A percentile compares a stretch with the other conserved stretches of the same genome.
These are phyloP conservation scores for Archips xylosteana DNA, from an alignment of 2,888 invertebrate genomes.

Conservation along the genomic window DNA sequence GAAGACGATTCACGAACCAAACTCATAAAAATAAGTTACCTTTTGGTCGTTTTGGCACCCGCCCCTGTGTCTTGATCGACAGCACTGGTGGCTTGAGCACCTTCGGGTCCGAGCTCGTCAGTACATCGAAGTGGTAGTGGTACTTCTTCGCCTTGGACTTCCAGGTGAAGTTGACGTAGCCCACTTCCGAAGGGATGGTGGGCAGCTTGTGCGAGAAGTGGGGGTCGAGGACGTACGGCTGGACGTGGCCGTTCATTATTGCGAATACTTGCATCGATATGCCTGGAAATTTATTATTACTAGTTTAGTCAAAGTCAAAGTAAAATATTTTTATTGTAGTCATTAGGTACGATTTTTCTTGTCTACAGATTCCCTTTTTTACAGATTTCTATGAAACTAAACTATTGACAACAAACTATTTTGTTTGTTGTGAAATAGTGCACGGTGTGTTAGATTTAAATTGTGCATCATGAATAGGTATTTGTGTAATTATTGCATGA, in stretches of 20 bases:
- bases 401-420: too few relatives aligned
- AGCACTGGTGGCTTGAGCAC: slow-evolving; percentile 94
- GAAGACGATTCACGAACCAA: too few relatives aligned
- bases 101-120: slow-evolving; percentile 93
- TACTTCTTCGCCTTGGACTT: slow-evolving; percentile 92
- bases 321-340: too few relatives aligned
- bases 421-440: too few relatives aligned
- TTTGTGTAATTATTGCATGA: too few relatives aligned
- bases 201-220: slow-evolving; percentile 96
- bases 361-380: too few relatives aligned
- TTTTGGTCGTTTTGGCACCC: slow-evolving; percentile 94
- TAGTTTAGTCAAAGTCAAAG: too few relatives aligned
- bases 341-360: too few relatives aligned
- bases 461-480: too few relatives aligned
- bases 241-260: slow-evolving; percentile 94
- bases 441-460: too few relatives aligned
- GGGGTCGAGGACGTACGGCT: slow-evolving; percentile 94
- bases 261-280: slow-evolving; percentile 95
- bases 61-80: slow-evolving; percentile 93
- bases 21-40: slow-evolving; percentile 72
- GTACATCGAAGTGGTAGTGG: slow-evolving; percentile 93
- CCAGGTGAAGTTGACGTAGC: slow-evolving; percentile 96
- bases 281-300: slow-evolving; percentile 79
- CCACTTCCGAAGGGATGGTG: slow-evolving; percentile 96
- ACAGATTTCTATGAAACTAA: too few relatives aligned